Base-by-base conservation (phyloP, 2,113 vertebrate species). In the Nothoprocta perdicaria region DNA sequence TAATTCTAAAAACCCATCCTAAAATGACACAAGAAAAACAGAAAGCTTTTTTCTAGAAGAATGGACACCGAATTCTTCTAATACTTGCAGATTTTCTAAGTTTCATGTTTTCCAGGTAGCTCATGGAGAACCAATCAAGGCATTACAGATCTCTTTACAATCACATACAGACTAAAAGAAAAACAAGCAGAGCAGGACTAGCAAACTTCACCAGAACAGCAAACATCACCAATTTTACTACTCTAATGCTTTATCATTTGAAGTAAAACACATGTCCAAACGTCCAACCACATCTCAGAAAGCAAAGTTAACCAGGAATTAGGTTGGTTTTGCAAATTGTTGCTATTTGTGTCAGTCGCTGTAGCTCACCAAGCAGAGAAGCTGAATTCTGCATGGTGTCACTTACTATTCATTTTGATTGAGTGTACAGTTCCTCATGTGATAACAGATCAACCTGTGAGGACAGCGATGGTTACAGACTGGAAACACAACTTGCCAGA, bases 41-140 rank as follows among this genome's bases (percentile, higher is more conserved):
- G 21, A 23, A 14, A 46, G 31, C 27, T 67, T 67, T 45, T 67
- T 19, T 16, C 43, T 43, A n/a, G 13, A 46, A 31, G 80, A 90
- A 81, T 65, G 66, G 66, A 67, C 40, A 65, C 27, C 22, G 6
- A 67, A 67, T 79, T 82, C 71, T 93, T 82, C 58, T 67, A 87
- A 14, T 0, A 0, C 14, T 63, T 75, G 27, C 71, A 66, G 50
- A 43, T 69, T 79, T 72, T 81, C 75, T 17, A 55, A 35, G 21
- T 73, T 83, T 84, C 79, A 41, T 43, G 14, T 48, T 69, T 71
- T 71, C 76, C 78, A 91, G 76, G 69, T 77, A 68, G 83, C 46
- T 77, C 63, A 26, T 48, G 35, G 71, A 29, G 86, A 91, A 57
- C 45, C 35, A 38, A 38, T 38, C 78, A 29, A 85, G 58, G 80